Conservation (phyloP, 2,113 vertebrate species). For the Turdus rufiventris region DNA sequence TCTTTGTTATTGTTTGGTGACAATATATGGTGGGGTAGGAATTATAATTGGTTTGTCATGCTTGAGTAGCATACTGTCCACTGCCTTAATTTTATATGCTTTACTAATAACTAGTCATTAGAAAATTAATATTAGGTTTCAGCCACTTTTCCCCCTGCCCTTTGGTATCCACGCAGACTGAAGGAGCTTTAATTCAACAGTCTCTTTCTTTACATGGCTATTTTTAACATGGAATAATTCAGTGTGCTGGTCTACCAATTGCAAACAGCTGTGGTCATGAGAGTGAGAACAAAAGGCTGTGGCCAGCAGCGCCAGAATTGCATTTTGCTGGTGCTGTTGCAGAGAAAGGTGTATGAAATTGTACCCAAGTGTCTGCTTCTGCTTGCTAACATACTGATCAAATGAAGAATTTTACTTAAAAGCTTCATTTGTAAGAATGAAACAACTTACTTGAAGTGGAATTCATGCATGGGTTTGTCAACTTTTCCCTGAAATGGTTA, state of each 20-base stretch:
- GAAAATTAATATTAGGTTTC: background rate
- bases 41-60: background rate
- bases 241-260: background rate
- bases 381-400: background rate
- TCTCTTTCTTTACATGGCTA: background rate
- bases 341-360: background rate
- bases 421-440: background rate
- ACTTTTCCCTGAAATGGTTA: background rate
- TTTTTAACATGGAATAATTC: background rate
- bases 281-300: background rate
- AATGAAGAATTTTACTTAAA: background rate
- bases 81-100: background rate
- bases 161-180: background rate
- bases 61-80: background rate
- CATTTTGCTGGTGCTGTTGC: background rate
- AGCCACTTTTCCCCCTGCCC: background rate
- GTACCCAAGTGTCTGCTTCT: background rate
- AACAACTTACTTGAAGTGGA: background rate
- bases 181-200: background rate
- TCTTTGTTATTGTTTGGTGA: background rate
- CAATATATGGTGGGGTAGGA: background rate
- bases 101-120: background rate
- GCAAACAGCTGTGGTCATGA: background rate
- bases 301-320: background rate
- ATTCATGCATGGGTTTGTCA: background rate